Percentiles rank a stretch among this genome's conserved stretches.
Conservation (phyloP, 1,140 invertebrate genomes). For the Eupristina koningsbergeri region DNA sequence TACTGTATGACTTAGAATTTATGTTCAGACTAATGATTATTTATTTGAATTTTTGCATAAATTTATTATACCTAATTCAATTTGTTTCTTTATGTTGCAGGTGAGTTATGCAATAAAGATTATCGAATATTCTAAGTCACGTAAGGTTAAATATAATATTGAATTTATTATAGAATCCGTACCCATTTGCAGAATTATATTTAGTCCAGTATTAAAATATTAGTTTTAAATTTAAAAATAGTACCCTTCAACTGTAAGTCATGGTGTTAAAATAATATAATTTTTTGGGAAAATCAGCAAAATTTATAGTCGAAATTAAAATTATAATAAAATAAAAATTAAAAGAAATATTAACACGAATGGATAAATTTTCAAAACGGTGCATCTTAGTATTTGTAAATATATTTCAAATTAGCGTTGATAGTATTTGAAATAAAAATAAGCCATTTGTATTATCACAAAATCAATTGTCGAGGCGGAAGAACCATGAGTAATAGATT, state of each 20-base stretch:
- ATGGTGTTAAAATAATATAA: neutral
- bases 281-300: too few species aligned
- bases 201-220: neutral
- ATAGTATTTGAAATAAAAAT: too few species aligned
- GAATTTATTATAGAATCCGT: neutral
- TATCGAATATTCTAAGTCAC: neutral
- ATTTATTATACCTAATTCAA: neutral
- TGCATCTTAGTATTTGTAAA: too few species aligned
- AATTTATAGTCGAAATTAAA: too few species aligned
- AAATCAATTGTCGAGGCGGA: too few species aligned
- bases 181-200: too few species aligned
- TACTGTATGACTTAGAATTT: too few species aligned
- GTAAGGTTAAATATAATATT: neutral
- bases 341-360: too few species aligned
- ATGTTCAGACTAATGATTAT: too few species aligned
- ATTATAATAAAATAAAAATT: too few species aligned
- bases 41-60: neutral
- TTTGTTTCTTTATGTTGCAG: constrained; percentile 23
- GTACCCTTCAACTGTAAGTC: neutral
- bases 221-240: neutral
- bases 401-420: too few species aligned
- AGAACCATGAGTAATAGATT: neutral
- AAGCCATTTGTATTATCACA: neutral
- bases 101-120: constrained; percentile 2
- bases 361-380: too few species aligned